Conservation (phyloP, 2,888 invertebrate species). For the Napeogenes sylphis region DNA sequence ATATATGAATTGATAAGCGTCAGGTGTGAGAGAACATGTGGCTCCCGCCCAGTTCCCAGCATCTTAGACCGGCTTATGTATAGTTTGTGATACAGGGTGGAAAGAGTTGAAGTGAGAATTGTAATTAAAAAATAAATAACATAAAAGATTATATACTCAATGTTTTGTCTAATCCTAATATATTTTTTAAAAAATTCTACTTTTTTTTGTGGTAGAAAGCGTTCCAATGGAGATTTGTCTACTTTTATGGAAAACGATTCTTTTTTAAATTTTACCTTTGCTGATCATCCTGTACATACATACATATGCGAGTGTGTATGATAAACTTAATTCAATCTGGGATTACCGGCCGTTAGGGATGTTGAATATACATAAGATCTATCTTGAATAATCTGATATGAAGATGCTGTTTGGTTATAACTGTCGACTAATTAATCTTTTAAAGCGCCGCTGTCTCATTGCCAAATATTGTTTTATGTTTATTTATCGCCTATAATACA, state of each 20-base stretch:
- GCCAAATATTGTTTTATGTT: no score
- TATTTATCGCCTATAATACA: no score
- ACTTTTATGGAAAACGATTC: no score
- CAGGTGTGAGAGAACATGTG: slow-evolving; percentile 40
- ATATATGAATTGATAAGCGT: slow-evolving; percentile 18
- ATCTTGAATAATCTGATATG: slow-evolving; percentile 6
- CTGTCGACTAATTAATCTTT: not conserved
- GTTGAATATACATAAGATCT: slow-evolving; percentile 30
- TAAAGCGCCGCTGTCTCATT: not conserved
- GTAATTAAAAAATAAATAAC: not conserved
- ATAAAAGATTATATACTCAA: no score
- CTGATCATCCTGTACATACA: slow-evolving; percentile 28
- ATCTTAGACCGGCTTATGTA: slow-evolving; percentile 35
- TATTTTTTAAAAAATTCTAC: no score
- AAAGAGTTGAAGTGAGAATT: not conserved
- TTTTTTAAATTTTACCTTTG: not conserved
- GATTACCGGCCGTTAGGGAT: slow-evolving; percentile 34
- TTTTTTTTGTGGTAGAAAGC: no score
- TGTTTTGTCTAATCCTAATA: no score
- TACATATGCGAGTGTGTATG: slow-evolving; percentile 33
- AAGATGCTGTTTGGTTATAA: slow-evolving; percentile 1
- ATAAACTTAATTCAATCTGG: slow-evolving; percentile 38
- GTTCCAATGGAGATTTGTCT: no score
- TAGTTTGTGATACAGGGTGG: not conserved
- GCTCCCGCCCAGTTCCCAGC: slow-evolving; percentile 32